phyloP scores from a whole-genome alignment of 2,888 invertebrate species.

The Tachina fera region DNA sequence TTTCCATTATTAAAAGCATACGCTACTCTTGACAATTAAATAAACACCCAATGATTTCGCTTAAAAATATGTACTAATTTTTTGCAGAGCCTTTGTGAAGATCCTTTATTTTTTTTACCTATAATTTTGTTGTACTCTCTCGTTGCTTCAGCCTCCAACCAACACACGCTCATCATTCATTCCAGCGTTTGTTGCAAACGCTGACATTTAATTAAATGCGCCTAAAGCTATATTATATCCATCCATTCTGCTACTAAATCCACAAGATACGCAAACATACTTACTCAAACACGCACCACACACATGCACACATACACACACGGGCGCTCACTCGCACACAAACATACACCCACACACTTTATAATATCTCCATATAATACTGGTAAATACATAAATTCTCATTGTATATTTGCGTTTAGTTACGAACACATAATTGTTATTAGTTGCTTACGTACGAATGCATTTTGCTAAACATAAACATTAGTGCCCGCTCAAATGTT shows the following conservation, averaged over 20 bases:
- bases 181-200: conserved; percentile 64
- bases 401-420: conserved; percentile 39
- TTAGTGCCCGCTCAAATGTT: conserved; percentile 58
- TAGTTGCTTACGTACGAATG: conserved; percentile 39
- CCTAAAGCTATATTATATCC: conserved; percentile 67
- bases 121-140: conserved; percentile 15
- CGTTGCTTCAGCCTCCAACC: conserved; percentile 8
- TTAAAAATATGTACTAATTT: no score
- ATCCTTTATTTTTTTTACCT: not conserved
- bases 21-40: no score
- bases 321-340: no score
- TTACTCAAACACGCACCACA: not conserved
- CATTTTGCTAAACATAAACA: conserved; percentile 64
- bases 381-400: not conserved
- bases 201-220: conserved; percentile 75
- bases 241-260: conserved; percentile 59
- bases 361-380: not conserved
- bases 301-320: not conserved
- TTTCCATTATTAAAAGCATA: no score
- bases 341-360: not conserved
- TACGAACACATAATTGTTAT: conserved; percentile 18
- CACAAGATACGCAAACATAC: conserved; percentile 35
- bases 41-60: no score
- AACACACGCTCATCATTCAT: conserved; percentile 16
- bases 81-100: no score